Conservation (phyloP, 1,140 invertebrate genomes). For the Drosophila parabipectinata region DNA sequence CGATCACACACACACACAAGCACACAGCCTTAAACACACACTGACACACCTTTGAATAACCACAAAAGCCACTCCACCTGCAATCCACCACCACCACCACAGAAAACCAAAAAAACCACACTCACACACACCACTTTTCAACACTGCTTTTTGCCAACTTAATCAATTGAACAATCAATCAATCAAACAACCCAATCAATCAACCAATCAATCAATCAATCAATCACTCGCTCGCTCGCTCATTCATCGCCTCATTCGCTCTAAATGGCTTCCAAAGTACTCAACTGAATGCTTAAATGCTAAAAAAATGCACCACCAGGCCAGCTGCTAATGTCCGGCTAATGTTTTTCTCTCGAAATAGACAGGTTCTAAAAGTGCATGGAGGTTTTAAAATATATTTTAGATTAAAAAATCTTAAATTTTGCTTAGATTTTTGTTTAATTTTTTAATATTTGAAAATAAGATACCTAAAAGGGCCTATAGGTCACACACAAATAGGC, state of each 20-base stretch:
- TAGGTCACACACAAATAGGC: too few species aligned
- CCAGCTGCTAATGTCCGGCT: not conserved
- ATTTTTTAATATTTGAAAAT: too few species aligned
- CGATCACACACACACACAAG: conserved; percentile 16
- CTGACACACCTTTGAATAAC: conserved; percentile 5
- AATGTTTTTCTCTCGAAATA: not conserved
- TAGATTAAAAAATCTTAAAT: too few species aligned
- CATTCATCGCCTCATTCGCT: conserved; percentile 50
- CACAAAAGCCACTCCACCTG: not conserved
- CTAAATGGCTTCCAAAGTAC: conserved; percentile 28
- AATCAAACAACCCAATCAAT: conserved; percentile 11
- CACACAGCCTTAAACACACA: conserved; percentile 13
- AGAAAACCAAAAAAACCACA: not conserved
- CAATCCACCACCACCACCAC: not conserved
- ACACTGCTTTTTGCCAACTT: conserved; percentile 25
- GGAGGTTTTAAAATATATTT: not conserved
- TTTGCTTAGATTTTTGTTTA: too few species aligned
- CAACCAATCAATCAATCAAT: conserved; percentile 29
- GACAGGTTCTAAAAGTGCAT: not conserved
- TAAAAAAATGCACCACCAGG: not conserved
- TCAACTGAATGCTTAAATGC: conserved; percentile 4
- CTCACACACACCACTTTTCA: not conserved
- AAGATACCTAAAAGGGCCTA: too few species aligned
- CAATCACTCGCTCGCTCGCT: conserved; percentile 42
- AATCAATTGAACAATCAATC: conserved; percentile 22